These are phyloP conservation scores for Phrynocephalus versicolor DNA, from an alignment of 2,113 vertebrate species.

Conservation along the genomic window DNA sequence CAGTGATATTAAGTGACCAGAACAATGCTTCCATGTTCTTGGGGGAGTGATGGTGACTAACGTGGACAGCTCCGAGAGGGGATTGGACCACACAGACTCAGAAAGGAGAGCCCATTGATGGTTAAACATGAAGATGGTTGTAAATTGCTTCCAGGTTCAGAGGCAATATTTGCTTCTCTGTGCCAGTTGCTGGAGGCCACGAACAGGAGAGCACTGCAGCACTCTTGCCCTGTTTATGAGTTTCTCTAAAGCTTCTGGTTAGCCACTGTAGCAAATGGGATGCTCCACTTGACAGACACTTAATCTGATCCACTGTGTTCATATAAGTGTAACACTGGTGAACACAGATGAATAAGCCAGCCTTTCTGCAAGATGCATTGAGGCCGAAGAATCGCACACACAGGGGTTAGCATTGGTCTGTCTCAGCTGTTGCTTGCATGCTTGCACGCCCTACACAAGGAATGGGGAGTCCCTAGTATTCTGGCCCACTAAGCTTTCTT, in stretches of 20 bases:
- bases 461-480: background rate
- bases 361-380: background rate
- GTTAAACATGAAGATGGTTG: background rate
- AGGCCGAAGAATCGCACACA: background rate
- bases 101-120: background rate
- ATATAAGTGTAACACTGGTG: background rate
- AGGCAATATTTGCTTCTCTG: background rate
- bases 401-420: background rate
- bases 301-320: background rate
- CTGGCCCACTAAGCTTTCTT: no score
- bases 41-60: background rate
- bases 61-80: background rate
- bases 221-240: background rate
- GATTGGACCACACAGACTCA: background rate
- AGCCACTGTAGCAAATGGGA: background rate
- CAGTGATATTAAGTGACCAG: background rate
- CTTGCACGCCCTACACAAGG: background rate
- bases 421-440: background rate
- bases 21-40: background rate
- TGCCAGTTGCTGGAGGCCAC: background rate
- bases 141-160: background rate
- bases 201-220: background rate
- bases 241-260: background rate
- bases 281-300: background rate
- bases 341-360: background rate